Percentiles rank a stretch among this genome's conserved stretches.
These are phyloP conservation scores for Caradrina kadenii DNA, from an alignment of 2,888 invertebrate species.

Conservation along the genomic window DNA sequence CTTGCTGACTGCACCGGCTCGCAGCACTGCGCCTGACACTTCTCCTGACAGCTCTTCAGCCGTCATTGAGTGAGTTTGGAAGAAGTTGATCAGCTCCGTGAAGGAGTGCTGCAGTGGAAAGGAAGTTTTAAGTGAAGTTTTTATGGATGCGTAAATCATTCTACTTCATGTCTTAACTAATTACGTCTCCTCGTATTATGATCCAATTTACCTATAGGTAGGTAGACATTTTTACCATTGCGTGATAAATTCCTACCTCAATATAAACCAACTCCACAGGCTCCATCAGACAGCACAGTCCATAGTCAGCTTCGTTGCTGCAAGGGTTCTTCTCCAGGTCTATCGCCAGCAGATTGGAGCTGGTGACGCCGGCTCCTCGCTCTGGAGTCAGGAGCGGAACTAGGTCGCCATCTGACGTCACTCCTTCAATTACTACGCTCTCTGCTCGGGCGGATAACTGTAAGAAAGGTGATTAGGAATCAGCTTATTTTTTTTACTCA, in stretches of 20 bases:
- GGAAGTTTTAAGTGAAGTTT: not conserved
- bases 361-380: conserved; percentile 87
- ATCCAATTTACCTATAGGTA: not conserved
- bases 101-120: conserved; percentile 91
- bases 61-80: conserved; percentile 90
- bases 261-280: conserved; percentile 94
- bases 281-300: conserved; percentile 92
- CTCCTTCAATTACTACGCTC: conserved; percentile 94
- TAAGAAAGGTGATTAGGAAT: conserved; percentile 7
- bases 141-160: no score
- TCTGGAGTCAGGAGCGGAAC: conserved; percentile 92
- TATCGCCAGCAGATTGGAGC: conserved; percentile 93
- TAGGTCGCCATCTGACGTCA: conserved; percentile 93
- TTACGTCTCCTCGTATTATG: not conserved
- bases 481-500: not conserved
- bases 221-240: not conserved
- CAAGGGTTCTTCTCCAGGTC: conserved; percentile 94
- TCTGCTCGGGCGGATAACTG: conserved; percentile 93
- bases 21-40: conserved; percentile 71
- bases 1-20: conserved; percentile 80
- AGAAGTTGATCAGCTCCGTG: conserved; percentile 93
- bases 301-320: conserved; percentile 92
- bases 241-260: conserved; percentile 88
- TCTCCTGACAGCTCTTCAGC: conserved; percentile 81
- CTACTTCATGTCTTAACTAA: no score